Evolutionary conservation across 2,797 vertebrate genomes (phyloP), one percentile per base, ranked within the genome.

Genomic region (Helostoma temminkii): DNA sequence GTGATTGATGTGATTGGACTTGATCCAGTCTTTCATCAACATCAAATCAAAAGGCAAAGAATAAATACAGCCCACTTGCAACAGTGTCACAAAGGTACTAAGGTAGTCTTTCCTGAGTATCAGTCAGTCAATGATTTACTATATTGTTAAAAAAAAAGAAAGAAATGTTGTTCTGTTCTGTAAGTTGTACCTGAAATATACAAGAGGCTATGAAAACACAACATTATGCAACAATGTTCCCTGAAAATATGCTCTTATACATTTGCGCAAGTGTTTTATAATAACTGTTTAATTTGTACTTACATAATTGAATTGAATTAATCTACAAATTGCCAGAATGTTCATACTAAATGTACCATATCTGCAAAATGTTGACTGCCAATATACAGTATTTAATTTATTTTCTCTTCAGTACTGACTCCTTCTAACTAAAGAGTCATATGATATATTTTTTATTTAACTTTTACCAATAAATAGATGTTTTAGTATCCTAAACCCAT

Each of bases 1-100:
- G 84, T 75, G 85, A 91, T 63, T 87, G 89, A 89, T 87, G 78
- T 36, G 57, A 88, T 60, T 80, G 69, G 72, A 87, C 76, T 81
- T 81, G 85, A 89, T 85, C 73, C 84, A 66, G 60, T 84, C 86
- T 88, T 86, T 91, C 87, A 85, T 87, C 84, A 76, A 55, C 86
- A 85, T 90, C 81, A 85, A 88, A 90, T 86, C 82, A 83, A 85
- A 36, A 79, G 71, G 76, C 57, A 62, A 83, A 71, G 78, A 78
- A 80, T 87, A 82, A 80, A 78, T 62, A 56, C 65, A 73, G 68
- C 47, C 9, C 36, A 46, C 72, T 71, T 18, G 0, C 54, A 73
- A 47, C 46, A 60, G 36, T 30, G 65, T 60, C 70, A 75, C 57
- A 76, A 66, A 74, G 65, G 67, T 64, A 76, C 61, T 12, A 12